phyloP scores from a whole-genome alignment of 2,888 invertebrate genomes.

The Fabriciana adippe region DNA sequence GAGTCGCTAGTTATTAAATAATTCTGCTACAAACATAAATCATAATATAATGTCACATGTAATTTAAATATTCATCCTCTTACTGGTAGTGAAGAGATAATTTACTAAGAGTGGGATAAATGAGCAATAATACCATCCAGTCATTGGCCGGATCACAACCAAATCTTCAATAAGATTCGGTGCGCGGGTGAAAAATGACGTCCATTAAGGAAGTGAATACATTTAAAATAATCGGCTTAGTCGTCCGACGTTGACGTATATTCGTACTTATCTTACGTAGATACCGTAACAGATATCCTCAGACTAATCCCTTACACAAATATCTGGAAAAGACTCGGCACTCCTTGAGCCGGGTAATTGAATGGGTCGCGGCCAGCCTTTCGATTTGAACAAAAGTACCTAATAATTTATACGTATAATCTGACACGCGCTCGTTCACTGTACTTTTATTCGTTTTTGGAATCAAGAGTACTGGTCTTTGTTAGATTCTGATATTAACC shows the following conservation, averaged over 20 bases:
- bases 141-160: constrained; percentile 81
- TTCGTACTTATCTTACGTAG: constrained; percentile 81
- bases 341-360: constrained; percentile 78
- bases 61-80: constrained; percentile 39
- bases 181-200: constrained; percentile 77
- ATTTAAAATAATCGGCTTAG: constrained; percentile 83
- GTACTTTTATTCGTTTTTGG: constrained; percentile 66
- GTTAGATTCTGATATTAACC: constrained; percentile 72
- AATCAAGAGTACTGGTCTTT: constrained; percentile 64
- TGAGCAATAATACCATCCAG: constrained; percentile 69
- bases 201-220: constrained; percentile 83
- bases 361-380: constrained; percentile 63
- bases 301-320: constrained; percentile 80
- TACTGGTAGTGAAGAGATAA: constrained; percentile 52
- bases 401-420: constrained; percentile 82
- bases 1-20: background rate
- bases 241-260: constrained; percentile 82
- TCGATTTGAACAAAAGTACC: constrained; percentile 79
- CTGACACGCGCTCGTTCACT: constrained; percentile 66
- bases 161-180: constrained; percentile 77
- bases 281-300: constrained; percentile 80
- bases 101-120: constrained; percentile 71
- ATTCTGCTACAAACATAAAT: background rate
- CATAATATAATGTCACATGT: constrained; percentile 4
- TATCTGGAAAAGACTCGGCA: constrained; percentile 78